These are phyloP conservation scores for Poeciliopsis presidionis DNA, from an alignment of 2,797 vertebrate species.

Conservation along the genomic window DNA sequence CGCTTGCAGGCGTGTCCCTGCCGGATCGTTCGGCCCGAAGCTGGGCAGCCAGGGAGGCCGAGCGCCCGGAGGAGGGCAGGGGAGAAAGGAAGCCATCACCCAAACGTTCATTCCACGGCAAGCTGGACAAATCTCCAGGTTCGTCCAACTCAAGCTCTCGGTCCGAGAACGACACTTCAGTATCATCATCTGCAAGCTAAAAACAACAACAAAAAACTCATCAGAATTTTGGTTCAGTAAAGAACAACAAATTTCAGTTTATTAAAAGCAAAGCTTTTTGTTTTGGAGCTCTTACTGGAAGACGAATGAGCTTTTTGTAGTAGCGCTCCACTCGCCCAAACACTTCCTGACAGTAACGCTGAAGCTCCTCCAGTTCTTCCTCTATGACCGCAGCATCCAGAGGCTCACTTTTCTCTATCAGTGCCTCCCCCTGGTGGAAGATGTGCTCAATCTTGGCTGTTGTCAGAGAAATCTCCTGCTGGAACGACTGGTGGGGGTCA, in stretches of 20 bases:
- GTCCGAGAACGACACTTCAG: slow-evolving; percentile 88
- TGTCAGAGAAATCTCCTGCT: slow-evolving; percentile 95
- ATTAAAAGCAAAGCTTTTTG: not conserved
- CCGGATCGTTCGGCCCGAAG: slow-evolving; percentile 90
- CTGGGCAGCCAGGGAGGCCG: slow-evolving; percentile 88
- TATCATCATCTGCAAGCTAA: slow-evolving; percentile 93
- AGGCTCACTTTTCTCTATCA: slow-evolving; percentile 95
- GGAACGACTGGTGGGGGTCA: slow-evolving; percentile 86
- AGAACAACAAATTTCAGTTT: not conserved
- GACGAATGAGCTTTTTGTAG: slow-evolving; percentile 92
- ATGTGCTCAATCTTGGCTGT: slow-evolving; percentile 92
- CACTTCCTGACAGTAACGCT: slow-evolving; percentile 94
- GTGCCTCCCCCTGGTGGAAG: slow-evolving; percentile 89
- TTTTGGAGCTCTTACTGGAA: slow-evolving; percentile 83
- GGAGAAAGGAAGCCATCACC: slow-evolving; percentile 87
- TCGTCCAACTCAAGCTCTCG: slow-evolving; percentile 94
- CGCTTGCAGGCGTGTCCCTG: slow-evolving; percentile 93
- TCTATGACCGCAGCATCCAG: slow-evolving; percentile 94
- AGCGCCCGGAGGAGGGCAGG: slow-evolving; percentile 90
- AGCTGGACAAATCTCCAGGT: slow-evolving; percentile 85
- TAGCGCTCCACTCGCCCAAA: slow-evolving; percentile 96
- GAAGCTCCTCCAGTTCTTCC: slow-evolving; percentile 94
- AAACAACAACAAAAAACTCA: not conserved
- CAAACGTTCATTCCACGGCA: slow-evolving; percentile 86
- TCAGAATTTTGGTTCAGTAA: not conserved